These are phyloP conservation scores for Orthosia cruda DNA, from an alignment of 2,888 invertebrate species.

Conservation along the genomic window DNA sequence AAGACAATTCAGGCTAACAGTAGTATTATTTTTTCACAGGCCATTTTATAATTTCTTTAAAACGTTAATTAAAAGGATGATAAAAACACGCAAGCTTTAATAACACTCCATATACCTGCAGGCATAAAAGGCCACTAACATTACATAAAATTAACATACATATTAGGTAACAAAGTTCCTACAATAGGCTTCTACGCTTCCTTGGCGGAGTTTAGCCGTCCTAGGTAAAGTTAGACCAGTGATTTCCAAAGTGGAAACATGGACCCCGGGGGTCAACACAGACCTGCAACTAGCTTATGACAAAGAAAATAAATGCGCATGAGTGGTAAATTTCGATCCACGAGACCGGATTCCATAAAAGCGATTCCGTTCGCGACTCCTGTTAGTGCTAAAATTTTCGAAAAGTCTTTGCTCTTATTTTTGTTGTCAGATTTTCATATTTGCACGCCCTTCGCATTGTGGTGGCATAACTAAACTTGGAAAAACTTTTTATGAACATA, in stretches of 20 bases:
- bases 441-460: too few relatives aligned
- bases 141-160: slow-evolving; percentile 65
- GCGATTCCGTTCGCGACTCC: too few relatives aligned
- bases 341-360: not conserved
- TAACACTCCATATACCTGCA: slow-evolving; percentile 8
- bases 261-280: not conserved
- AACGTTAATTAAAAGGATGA: slow-evolving; percentile 8
- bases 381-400: not conserved
- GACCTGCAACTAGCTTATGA: not conserved
- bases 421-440: too few relatives aligned
- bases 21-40: not conserved
- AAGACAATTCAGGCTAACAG: not conserved
- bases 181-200: slow-evolving; percentile 44
- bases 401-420: not conserved
- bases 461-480: too few relatives aligned
- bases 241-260: not conserved
- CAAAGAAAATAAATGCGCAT: not conserved
- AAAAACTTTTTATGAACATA: too few relatives aligned
- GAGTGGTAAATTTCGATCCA: not conserved
- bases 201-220: slow-evolving; percentile 22
- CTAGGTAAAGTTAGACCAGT: slow-evolving; percentile 53
- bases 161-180: slow-evolving; percentile 62
- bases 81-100: slow-evolving; percentile 22
- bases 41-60: not conserved
- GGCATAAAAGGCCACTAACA: slow-evolving; percentile 31